Percentiles rank a stretch among this genome's conserved stretches.
phyloP scores from a whole-genome alignment of 2,113 vertebrate genomes.

The Leptobrachium leishanense region DNA sequence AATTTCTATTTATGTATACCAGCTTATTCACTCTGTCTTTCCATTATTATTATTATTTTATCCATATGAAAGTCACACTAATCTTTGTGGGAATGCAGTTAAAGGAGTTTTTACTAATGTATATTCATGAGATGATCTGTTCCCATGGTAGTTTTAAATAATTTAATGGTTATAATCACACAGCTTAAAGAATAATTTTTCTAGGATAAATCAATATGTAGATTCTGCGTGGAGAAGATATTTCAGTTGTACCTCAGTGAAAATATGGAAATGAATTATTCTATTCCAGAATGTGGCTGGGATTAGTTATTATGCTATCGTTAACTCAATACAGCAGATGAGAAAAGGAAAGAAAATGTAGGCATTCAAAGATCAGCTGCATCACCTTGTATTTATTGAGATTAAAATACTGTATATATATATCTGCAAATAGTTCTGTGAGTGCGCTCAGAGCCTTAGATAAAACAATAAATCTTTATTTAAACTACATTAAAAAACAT shows the following conservation, averaged over 20 bases:
- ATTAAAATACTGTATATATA: too few species aligned
- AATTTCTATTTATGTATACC: conserved; percentile 21
- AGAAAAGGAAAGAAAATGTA: too few species aligned
- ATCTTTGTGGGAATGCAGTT: conserved; percentile 16
- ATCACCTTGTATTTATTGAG: too few species aligned
- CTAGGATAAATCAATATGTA: conserved; percentile 25
- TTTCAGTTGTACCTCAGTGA: not conserved
- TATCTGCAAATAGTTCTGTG: too few species aligned
- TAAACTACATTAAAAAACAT: too few species aligned
- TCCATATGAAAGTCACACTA: conserved; percentile 19
- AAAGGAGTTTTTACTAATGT: conserved; percentile 15
- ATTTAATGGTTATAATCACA: conserved; percentile 39
- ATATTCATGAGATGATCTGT: conserved; percentile 34
- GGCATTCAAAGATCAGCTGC: too few species aligned
- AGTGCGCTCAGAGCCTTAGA: too few species aligned
- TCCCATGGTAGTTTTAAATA: conserved; percentile 22
- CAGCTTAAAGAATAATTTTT: conserved; percentile 35
- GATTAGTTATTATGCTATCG: too few species aligned
- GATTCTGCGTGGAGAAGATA: not conserved
- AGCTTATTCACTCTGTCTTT: not conserved
- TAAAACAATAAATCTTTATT: too few species aligned
- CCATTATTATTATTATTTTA: conserved; percentile 22
- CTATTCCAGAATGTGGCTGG: too few species aligned
- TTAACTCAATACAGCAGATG: too few species aligned
- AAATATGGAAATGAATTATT: too few species aligned